Percentiles rank a stretch among this genome's conserved stretches.
These are phyloP conservation scores for Chrysocyon brachyurus DNA, from an alignment of 2,797 vertebrate genomes.

Conservation along the genomic window DNA sequence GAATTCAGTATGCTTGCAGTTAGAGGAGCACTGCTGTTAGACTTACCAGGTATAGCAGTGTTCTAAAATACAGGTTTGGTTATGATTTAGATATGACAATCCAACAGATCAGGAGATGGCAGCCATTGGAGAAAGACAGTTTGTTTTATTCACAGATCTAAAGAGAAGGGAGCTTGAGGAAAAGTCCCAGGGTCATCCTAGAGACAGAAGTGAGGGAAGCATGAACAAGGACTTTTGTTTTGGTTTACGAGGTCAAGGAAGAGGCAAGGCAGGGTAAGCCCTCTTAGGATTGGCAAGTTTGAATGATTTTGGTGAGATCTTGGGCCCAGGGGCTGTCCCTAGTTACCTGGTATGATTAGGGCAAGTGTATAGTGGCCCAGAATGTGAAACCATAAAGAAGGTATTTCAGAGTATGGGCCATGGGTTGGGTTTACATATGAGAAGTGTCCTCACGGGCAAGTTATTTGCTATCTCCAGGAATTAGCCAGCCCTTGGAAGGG, in stretches of 20 bases:
- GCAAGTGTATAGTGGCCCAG: neutral
- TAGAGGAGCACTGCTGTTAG: neutral
- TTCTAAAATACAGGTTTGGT: neutral
- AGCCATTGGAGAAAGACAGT: neutral
- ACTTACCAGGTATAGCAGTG: neutral
- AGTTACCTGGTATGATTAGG: neutral
- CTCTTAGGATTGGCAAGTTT: neutral
- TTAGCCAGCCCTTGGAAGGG: neutral
- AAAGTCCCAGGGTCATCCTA: neutral
- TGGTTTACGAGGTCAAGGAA: neutral
- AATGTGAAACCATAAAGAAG: neutral
- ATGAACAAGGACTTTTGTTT: neutral
- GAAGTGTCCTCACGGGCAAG: neutral
- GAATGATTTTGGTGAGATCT: neutral
- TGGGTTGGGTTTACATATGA: neutral
- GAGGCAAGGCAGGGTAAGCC: neutral
- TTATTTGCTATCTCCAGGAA: neutral
- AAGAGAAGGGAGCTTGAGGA: neutral
- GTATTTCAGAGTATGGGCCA: neutral
- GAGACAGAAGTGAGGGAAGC: neutral
- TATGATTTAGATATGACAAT: neutral
- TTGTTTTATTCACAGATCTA: neutral
- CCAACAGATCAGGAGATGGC: neutral
- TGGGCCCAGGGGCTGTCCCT: neutral
- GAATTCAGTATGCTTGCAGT: accelerated